phyloP scores from a whole-genome alignment of 2,113 vertebrate genomes.

The Pelecanoides urinatrix region DNA sequence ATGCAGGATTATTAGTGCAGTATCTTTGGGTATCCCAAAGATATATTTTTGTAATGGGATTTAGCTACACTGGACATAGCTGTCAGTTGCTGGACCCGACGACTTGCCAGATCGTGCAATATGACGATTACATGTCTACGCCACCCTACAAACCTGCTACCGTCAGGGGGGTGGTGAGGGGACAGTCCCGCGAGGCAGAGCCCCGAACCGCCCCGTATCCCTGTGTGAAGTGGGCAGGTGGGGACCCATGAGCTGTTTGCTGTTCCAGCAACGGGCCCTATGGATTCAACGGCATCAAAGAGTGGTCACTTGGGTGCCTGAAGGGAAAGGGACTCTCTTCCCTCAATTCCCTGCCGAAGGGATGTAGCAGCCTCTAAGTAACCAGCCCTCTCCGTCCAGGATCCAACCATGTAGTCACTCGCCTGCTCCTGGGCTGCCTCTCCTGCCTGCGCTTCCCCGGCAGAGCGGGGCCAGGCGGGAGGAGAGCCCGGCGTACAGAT shows the following conservation, averaged over 20 bases:
- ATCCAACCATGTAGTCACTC: fast-evolving
- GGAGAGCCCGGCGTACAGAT: background rate
- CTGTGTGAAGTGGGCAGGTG: background rate
- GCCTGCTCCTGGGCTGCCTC: background rate
- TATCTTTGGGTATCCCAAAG: background rate
- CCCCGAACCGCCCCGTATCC: background rate
- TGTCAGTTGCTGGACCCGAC: background rate
- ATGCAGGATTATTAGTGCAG: background rate
- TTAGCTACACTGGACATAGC: background rate
- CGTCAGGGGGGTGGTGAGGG: background rate
- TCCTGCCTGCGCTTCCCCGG: background rate
- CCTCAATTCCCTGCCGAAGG: too few species aligned
- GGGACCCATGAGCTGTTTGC: background rate
- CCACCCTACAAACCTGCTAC: background rate
- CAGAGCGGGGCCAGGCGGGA: background rate
- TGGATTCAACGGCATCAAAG: fast-evolving
- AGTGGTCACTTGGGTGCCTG: background rate
- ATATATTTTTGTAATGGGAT: background rate
- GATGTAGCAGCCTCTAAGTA: background rate
- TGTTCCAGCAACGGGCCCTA: background rate
- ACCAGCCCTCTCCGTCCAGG: background rate
- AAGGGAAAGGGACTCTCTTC: background rate
- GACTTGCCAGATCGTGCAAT: background rate
- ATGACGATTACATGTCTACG: background rate
- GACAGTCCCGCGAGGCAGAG: background rate